These are phyloP conservation scores for Hydropsyche tenuis DNA, from an alignment of 1,140 invertebrate genomes.

Conservation along the genomic window DNA sequence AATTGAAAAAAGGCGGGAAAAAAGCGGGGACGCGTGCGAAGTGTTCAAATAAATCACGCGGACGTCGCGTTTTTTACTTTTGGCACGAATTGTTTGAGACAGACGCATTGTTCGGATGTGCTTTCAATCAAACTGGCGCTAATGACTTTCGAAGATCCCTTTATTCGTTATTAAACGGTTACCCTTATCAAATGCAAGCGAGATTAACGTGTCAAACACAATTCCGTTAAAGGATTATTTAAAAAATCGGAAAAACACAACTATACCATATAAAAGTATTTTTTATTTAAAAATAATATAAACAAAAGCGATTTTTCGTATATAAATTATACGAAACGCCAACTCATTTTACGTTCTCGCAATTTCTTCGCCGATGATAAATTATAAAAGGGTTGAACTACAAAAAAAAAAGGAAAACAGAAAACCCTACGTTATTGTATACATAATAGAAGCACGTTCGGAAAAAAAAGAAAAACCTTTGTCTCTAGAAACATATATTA, in stretches of 20 bases:
- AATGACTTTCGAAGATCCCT: constrained; percentile 36
- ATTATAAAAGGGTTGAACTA: constrained; percentile 28
- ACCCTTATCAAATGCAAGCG: constrained; percentile 43
- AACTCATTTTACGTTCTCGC: constrained; percentile 24
- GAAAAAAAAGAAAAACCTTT: too few relatives aligned
- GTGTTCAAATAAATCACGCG: constrained; percentile 12
- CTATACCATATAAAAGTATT: constrained; percentile 1
- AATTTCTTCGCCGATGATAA: constrained; percentile 25
- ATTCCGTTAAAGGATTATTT: constrained; percentile 29
- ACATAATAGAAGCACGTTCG: too few relatives aligned
- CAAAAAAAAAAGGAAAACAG: neutral
- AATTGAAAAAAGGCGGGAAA: neutral
- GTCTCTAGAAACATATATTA: too few relatives aligned
- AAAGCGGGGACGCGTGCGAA: neutral
- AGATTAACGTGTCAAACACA: constrained; percentile 44
- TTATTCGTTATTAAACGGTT: constrained; percentile 35
- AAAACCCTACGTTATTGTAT: constrained; percentile 14
- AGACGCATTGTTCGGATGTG: constrained; percentile 11
- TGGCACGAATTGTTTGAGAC: constrained; percentile 21
- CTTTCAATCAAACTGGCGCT: constrained; percentile 34
- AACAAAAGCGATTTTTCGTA: neutral
- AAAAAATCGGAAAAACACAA: constrained; percentile 8
- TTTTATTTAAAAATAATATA: neutral
- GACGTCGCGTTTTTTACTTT: neutral
- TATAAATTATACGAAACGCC: constrained; percentile 17